phyloP scores from a whole-genome alignment of 2,797 vertebrate species.

The Enteromius treurensis region DNA sequence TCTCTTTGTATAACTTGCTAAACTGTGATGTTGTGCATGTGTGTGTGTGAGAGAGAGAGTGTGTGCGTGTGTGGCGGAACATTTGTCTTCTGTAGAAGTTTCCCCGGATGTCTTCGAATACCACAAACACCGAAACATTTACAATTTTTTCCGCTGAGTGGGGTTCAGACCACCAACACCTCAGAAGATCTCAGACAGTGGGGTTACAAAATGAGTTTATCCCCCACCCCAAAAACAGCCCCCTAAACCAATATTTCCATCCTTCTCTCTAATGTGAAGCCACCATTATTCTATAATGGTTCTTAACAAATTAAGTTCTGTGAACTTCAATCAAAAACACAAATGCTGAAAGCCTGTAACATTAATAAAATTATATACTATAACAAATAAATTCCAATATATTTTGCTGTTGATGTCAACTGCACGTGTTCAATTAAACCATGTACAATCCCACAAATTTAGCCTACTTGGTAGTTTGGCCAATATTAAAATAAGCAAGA shows the following conservation, averaged over 20 bases:
- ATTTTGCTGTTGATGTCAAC: background rate
- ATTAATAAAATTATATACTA: background rate
- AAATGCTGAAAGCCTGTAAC: background rate
- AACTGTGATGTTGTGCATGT: slow-evolving; percentile 1
- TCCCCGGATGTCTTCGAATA: slow-evolving; percentile 29
- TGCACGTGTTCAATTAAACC: background rate
- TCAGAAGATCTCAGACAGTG: slow-evolving; percentile 6
- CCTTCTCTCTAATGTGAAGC: background rate
- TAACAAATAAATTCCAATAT: background rate
- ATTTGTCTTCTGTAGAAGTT: slow-evolving; percentile 29
- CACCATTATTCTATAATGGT: slow-evolving; percentile 8
- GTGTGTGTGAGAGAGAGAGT: background rate
- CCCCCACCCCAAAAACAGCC: slow-evolving; percentile 17
- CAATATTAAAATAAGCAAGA: background rate
- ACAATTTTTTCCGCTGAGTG: slow-evolving; percentile 11
- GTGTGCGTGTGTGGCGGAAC: slow-evolving; percentile 8
- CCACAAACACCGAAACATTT: slow-evolving; percentile 38
- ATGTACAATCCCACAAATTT: background rate
- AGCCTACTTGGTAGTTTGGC: background rate
- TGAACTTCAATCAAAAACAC: background rate
- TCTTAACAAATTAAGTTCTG: background rate
- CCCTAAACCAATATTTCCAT: slow-evolving; percentile 18
- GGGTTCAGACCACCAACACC: slow-evolving; percentile 31
- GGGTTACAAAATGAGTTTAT: slow-evolving; percentile 30
- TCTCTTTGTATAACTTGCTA: slow-evolving; percentile 34